These are phyloP conservation scores for Corbicula japonica DNA, from an alignment of 2,888 invertebrate genomes.

Conservation along the genomic window DNA sequence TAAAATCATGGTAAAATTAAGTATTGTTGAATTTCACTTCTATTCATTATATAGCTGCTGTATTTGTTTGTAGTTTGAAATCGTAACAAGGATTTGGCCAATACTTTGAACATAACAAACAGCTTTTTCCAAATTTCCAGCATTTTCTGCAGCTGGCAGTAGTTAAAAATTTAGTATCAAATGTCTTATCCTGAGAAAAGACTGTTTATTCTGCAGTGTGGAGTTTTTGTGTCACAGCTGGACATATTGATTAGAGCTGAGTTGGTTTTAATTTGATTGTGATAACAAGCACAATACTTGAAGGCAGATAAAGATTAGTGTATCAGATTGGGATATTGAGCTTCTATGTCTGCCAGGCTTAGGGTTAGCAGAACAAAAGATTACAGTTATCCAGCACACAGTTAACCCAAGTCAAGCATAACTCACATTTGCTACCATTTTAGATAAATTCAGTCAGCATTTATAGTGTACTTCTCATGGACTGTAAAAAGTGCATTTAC, in stretches of 20 bases:
- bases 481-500: no score
- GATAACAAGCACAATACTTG: conserved; percentile 2
- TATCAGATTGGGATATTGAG: conserved; percentile 6
- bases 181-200: conserved; percentile 1
- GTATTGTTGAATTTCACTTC: background rate
- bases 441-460: background rate
- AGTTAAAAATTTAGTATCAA: background rate
- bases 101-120: background rate
- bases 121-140: background rate
- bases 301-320: conserved; percentile 1
- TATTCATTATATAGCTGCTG: background rate
- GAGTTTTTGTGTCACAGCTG: conserved; percentile 37
- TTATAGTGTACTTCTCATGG: conserved; percentile 5
- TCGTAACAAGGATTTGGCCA: background rate
- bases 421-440: background rate
- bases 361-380: background rate
- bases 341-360: background rate
- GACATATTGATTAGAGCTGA: conserved; percentile 14
- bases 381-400: background rate
- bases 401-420: background rate
- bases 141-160: conserved; percentile 10
- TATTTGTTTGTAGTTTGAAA: background rate
- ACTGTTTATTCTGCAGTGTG: background rate
- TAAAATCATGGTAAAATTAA: background rate
- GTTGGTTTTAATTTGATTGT: conserved; percentile 17